Percentiles rank a stretch among this genome's conserved stretches.
Conservation (phyloP, 2,113 vertebrate species). For the Stercorarius parasiticus region DNA sequence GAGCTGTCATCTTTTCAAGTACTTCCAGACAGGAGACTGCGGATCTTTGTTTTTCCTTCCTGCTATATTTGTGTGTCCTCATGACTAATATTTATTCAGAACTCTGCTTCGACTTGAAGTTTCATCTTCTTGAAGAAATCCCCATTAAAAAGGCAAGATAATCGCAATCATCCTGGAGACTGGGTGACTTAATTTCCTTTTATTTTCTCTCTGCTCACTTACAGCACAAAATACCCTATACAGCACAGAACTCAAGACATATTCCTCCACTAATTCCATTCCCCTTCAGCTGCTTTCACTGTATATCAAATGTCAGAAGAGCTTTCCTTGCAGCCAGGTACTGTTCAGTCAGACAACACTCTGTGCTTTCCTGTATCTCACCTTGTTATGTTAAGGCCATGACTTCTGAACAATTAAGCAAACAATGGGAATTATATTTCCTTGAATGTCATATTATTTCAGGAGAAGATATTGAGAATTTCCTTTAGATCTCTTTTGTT, state of each 20-base stretch:
- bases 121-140: background rate
- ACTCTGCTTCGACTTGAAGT: background rate
- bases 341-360: background rate
- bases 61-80: background rate
- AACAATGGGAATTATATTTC: background rate
- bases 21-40: background rate
- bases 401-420: background rate
- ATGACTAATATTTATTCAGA: background rate
- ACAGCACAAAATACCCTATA: background rate
- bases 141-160: background rate
- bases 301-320: background rate
- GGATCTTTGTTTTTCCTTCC: background rate
- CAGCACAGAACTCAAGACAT: background rate
- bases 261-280: background rate
- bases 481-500: background rate
- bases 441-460: background rate
- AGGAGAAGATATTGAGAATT: background rate
- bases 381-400: background rate
- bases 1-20: constrained; percentile 36
- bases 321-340: background rate
- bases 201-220: background rate
- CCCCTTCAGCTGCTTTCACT: background rate
- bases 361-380: background rate
- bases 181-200: background rate
- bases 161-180: background rate